Conservation (phyloP, 2,797 vertebrate genomes). For the Parauchenoglanis ngamensis region DNA sequence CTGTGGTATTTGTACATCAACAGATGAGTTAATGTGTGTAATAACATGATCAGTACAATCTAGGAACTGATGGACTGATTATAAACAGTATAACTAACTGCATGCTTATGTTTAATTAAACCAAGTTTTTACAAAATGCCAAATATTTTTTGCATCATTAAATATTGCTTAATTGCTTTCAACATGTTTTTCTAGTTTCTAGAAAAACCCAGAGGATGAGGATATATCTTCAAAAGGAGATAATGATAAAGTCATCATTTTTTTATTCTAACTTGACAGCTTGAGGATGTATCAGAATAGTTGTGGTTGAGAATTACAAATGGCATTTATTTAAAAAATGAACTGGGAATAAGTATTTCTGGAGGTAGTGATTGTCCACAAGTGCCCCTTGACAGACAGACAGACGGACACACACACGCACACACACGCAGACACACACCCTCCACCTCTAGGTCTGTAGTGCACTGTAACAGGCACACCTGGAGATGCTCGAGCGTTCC, state of each 20-base stretch:
- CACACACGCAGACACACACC: constrained; percentile 16
- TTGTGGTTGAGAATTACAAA: background rate
- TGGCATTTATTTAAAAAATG: background rate
- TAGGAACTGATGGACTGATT: constrained; percentile 6
- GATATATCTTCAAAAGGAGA: background rate
- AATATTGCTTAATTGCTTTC: too few relatives aligned
- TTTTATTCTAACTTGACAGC: background rate
- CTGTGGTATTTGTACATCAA: constrained; percentile 44
- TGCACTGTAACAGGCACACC: constrained; percentile 59
- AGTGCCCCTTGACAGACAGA: constrained; percentile 7
- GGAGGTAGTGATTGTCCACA: background rate
- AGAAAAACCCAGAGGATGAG: constrained; percentile 6
- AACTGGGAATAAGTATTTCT: background rate
- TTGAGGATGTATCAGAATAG: background rate
- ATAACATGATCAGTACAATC: constrained; percentile 39
- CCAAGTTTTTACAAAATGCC: constrained; percentile 38
- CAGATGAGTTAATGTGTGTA: constrained; percentile 47
- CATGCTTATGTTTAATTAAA: constrained; percentile 26
- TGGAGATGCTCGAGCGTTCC: constrained; percentile 59
- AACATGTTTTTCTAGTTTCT: constrained; percentile 27
- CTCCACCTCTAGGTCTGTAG: constrained; percentile 51
- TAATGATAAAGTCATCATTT: background rate
- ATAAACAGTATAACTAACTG: constrained; percentile 8
- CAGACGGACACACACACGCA: constrained; percentile 27
- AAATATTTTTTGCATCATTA: constrained; percentile 41